A percentile compares a stretch with the other conserved stretches of the same genome.
phyloP scores from a whole-genome alignment of 2,888 invertebrate genomes.

The Hypena proboscidalis region DNA sequence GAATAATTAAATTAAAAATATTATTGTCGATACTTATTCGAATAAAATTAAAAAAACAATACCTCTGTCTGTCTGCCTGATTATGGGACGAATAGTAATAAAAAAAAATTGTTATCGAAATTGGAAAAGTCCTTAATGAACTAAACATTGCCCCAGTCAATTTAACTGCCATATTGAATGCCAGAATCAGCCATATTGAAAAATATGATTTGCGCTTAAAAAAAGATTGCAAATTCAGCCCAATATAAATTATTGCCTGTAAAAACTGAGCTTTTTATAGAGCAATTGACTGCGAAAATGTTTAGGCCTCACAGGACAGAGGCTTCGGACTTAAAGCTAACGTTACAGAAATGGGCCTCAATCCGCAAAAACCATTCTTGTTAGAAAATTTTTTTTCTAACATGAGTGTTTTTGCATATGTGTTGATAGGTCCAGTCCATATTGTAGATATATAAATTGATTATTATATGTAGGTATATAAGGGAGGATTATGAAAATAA shows the following conservation, averaged over 20 bases:
- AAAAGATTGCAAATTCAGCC: conserved; percentile 21
- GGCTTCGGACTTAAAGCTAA: conserved; percentile 13
- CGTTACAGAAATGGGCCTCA: conserved; percentile 9
- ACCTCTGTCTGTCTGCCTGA: conserved; percentile 54
- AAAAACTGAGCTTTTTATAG: conserved; percentile 12
- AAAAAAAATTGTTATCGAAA: conserved; percentile 65
- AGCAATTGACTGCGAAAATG: conserved; percentile 16
- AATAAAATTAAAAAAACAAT: conserved; percentile 8
- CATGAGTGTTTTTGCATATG: conserved; percentile 3
- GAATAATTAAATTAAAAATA: not conserved
- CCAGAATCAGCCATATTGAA: conserved; percentile 26
- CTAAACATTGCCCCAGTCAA: conserved; percentile 14
- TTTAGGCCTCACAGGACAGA: conserved; percentile 11
- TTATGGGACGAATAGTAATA: conserved; percentile 61
- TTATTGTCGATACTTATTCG: not conserved
- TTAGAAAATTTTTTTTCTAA: conserved; percentile 12
- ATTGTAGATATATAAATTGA: conserved; percentile 34
- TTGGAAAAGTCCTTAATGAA: conserved; percentile 32
- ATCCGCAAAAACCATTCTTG: conserved; percentile 5
- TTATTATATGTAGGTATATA: conserved; percentile 34
- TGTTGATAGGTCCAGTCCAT: conserved; percentile 28
- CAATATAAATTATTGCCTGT: conserved; percentile 21
- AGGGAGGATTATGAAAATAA: conserved; percentile 30
- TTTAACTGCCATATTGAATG: conserved; percentile 20
- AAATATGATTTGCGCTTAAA: conserved; percentile 28